Base-by-base conservation (phyloP, 2,113 vertebrate genomes). In the Corvus hawaiiensis region DNA sequence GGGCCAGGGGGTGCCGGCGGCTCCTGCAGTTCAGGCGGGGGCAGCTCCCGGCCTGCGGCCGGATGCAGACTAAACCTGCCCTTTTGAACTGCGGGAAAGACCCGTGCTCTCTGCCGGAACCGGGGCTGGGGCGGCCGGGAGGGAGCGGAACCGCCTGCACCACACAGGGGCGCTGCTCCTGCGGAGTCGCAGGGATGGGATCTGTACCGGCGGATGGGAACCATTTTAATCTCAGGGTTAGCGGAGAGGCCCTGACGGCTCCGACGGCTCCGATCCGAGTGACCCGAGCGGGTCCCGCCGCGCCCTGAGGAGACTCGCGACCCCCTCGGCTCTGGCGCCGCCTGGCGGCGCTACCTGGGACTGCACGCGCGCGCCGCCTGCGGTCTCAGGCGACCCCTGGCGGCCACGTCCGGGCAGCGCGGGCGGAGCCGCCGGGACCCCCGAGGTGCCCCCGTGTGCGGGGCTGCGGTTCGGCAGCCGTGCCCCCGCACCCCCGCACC, bases 201-300 rank as follows among this genome's bases (percentile, higher is more conserved):
- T 24, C 16, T 23, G 56, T 43, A 30, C 5, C 24, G 30, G 28
- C 85, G 8, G 49, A 16, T 9, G n/a, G 11, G 28, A 54, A 5
- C 24, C 30, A 7, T 18, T 41, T 39, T 7, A 56, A 6, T 54
- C 9, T 5, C 56, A 48, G 48, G 5, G 20, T n/a, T 55, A 16
- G 3, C 23, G 56, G 39, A 49, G 49, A 11, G 49, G 49, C 56
- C 48, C 28, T 3, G 56, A 3, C 8, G 12, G 58, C 33, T 26
- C 37, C 13, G 39, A 1, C 6, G 61, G 7, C 52, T 67, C 54
- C 62, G 52, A 2, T 0, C 32, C 44, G 4, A 26, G 54, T 0
- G 72, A 3, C 44, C 8, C 37, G 11, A 46, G 44, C 20, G 16
- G 10, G 4, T 10, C 37, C 44, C 63, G 37, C 63, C 46, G 84